These are phyloP conservation scores for Chaetodon auriga DNA, from an alignment of 2,113 vertebrate species.

Conservation along the genomic window DNA sequence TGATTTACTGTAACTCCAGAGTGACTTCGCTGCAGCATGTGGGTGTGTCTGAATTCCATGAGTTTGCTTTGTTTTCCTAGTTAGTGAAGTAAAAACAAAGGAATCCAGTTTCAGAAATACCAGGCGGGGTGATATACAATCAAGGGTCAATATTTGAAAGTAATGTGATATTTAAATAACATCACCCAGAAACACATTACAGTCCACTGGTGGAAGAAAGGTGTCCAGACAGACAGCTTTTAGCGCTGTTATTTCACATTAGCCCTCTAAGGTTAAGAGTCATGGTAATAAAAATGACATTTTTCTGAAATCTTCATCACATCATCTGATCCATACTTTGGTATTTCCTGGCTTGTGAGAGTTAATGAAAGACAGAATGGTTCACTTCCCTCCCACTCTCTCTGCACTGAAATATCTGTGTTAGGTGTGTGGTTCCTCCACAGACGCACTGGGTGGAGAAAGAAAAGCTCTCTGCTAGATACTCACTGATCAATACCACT, in stretches of 20 bases:
- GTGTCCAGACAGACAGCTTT: neutral
- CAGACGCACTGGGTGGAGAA: neutral
- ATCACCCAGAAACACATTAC: neutral
- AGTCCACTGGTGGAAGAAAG: neutral
- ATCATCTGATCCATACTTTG: constrained; percentile 44
- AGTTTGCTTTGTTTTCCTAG: constrained; percentile 47
- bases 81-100: constrained; percentile 28
- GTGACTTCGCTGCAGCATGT: constrained; percentile 28
- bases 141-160: constrained; percentile 27
- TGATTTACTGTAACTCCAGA: constrained; percentile 1
- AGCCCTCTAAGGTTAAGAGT: neutral
- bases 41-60: constrained; percentile 72
- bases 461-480: neutral
- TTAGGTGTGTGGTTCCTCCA: neutral
- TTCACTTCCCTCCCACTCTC: neutral
- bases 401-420: neutral
- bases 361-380: constrained; percentile 31
- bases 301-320: neutral
- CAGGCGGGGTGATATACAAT: constrained; percentile 9
- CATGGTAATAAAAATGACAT: neutral
- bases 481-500: neutral
- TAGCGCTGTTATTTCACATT: neutral
- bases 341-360: constrained; percentile 17
- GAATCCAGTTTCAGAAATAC: constrained; percentile 19
- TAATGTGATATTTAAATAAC: constrained; percentile 30